A percentile compares a stretch with the other conserved stretches of the same genome.
Evolutionary conservation across 2,113 vertebrate species (phyloP).

Genomic region (Cyprinus carpio): DNA sequence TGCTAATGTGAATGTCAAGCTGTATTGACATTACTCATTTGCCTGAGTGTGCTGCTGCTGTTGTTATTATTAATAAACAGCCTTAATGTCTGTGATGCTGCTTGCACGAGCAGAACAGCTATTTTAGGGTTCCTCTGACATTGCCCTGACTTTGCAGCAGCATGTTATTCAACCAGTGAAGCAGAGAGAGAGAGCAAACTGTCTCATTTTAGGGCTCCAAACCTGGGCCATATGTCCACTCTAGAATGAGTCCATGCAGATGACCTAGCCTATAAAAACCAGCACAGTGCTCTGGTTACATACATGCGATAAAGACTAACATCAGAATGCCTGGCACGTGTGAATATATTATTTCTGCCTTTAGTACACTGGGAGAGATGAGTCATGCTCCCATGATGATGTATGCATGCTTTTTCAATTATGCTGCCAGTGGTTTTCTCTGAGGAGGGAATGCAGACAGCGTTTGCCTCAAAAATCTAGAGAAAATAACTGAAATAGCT

Average conservation of each 20-base stretch:
- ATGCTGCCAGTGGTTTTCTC: not conserved
- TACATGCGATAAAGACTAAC: not conserved
- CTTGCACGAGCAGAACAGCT: not conserved
- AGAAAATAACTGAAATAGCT: not conserved
- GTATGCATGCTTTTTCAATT: constrained; percentile 7
- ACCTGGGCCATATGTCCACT: not conserved
- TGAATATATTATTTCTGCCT: not conserved
- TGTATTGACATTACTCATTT: constrained; percentile 18
- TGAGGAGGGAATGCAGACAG: not conserved
- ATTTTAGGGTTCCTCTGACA: constrained; percentile 34
- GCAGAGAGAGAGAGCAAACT: constrained; percentile 10
- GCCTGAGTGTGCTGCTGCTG: not conserved
- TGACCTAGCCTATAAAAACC: not conserved
- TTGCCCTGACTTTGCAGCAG: constrained; percentile 50
- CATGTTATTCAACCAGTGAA: constrained; percentile 16
- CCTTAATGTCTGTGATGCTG: not conserved
- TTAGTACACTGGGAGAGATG: not conserved
- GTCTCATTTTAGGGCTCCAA: not conserved
- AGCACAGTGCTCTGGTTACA: not conserved
- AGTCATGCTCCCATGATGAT: constrained; percentile 2
- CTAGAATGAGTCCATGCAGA: not conserved
- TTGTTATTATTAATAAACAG: constrained; percentile 27
- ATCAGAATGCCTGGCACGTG: not conserved
- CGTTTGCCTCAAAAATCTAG: not conserved
- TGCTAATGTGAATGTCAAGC: constrained; percentile 22